Evolutionary conservation across 2,888 invertebrate species (phyloP), one percentile per base, ranked within the genome.

Genomic region (Ichneumoninae sp.): DNA sequence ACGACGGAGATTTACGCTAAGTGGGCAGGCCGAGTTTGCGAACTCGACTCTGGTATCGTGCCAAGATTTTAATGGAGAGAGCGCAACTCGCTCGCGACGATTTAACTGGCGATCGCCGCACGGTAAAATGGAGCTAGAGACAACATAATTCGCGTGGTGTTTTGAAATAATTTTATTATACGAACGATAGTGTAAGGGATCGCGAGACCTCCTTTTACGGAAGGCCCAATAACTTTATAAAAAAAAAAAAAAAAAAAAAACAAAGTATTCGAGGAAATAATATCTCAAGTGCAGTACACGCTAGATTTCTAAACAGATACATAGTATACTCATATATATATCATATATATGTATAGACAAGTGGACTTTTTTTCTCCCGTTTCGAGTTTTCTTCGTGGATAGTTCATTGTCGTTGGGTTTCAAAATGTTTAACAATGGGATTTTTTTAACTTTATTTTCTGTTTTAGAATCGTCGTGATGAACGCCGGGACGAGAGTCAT

Each of bases 101-200:
- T 80, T 40, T 22, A 66, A 30, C 16, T 1, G n/a, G 33, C 16
- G 1, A 47, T 62, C 13, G 62, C 7, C 3, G 62, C 33, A 40
- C 7, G 19, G 40, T 19, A 19, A n/a, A 40, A 22, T 3, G 36
- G 19, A 72, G 70, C 40, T 66, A 40, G n/a, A 30, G 68, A 47
- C 16, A 19, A 33, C 33, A 60, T 1, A 60, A 44, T 19, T 16
- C 47, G 19, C 19, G 62, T 69, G 68, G 71, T 81, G 86, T 91
- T 90, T 89, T 85, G 88, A 90, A 90, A 89, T 90, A 90, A 79
- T 90, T 92, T 92, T 91, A 91, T 92, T 91, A 90, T 91, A 90
- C 90, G 90, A 92, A 92, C 89, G 90, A 90, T 90, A 91, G 89
- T 84, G 78, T 89, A 89, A 90, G 86, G 86, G 86, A 82, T 86